Percentiles rank a stretch among this genome's conserved stretches.
These are phyloP conservation scores for Galleria mellonella DNA, from an alignment of 1,140 invertebrate genomes.

Conservation along the genomic window DNA sequence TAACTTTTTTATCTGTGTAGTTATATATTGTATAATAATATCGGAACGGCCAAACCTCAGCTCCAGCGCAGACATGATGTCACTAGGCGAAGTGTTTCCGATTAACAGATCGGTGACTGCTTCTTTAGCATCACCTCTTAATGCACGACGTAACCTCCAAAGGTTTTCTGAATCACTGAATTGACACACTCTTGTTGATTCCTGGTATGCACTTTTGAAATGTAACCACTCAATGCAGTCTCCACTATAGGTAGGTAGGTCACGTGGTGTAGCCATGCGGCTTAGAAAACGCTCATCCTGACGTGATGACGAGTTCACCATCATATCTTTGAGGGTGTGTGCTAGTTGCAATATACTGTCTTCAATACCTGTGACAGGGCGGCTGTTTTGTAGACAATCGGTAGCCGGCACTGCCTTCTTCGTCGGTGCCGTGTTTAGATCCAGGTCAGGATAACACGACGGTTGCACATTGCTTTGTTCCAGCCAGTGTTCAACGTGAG, in stretches of 20 bases:
- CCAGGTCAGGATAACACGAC: too few relatives aligned
- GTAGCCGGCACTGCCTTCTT: too few relatives aligned
- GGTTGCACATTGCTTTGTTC: too few relatives aligned
- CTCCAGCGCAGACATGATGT: constrained; percentile 17
- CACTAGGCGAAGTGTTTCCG: constrained; percentile 11
- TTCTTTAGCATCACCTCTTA: constrained; percentile 21
- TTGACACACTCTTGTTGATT: constrained; percentile 11
- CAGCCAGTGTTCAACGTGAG: too few relatives aligned
- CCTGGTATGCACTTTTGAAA: constrained; percentile 15
- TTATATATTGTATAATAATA: too few relatives aligned
- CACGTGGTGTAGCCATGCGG: constrained; percentile 13
- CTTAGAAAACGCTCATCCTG: constrained; percentile 10
- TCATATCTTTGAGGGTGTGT: constrained; percentile 8
- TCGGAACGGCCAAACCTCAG: constrained; percentile 16
- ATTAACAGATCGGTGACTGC: constrained; percentile 20
- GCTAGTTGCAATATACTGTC: too few relatives aligned
- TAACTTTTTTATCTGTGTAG: constrained; percentile 1
- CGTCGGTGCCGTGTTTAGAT: too few relatives aligned
- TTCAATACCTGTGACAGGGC: too few relatives aligned
- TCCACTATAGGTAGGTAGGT: constrained; percentile 13
- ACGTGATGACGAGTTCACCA: constrained; percentile 4
- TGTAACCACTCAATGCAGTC: constrained; percentile 15
- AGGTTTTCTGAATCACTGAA: constrained; percentile 11
- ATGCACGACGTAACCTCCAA: constrained; percentile 16
- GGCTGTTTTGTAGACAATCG: too few relatives aligned